These are phyloP conservation scores for Etheostoma cragini DNA, from an alignment of 2,113 vertebrate species.

Conservation along the genomic window DNA sequence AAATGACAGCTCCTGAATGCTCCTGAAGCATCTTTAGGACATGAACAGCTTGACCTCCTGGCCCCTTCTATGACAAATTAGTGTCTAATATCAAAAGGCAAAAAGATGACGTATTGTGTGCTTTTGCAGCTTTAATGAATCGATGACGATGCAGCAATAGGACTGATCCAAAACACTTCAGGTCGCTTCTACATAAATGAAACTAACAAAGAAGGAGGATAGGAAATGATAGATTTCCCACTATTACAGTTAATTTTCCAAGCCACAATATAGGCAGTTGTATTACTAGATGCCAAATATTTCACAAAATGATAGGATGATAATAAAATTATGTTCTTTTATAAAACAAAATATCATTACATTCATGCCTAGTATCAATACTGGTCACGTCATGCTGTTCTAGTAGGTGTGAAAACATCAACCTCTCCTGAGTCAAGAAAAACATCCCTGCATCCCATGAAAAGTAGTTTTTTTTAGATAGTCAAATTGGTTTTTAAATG, in stretches of 20 bases:
- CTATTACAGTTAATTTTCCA: neutral
- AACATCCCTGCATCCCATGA: neutral
- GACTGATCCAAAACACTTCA: neutral
- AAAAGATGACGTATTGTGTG: neutral
- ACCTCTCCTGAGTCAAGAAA: neutral
- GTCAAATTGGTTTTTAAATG: neutral
- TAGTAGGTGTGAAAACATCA: neutral
- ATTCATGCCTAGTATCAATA: neutral
- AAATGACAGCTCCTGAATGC: conserved; percentile 46
- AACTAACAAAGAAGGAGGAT: neutral
- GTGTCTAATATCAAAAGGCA: conserved; percentile 1
- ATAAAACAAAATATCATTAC: neutral
- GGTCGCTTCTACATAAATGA: neutral
- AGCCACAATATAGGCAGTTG: neutral
- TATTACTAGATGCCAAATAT: neutral
- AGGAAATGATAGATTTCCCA: neutral
- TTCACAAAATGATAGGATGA: neutral
- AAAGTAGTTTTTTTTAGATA: neutral
- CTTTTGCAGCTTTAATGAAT: neutral
- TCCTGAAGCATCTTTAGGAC: conserved; percentile 14
- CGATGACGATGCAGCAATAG: neutral
- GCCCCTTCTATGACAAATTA: conserved; percentile 3
- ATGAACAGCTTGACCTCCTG: conserved; percentile 9
- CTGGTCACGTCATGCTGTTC: neutral
- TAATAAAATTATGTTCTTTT: too few relatives aligned